Evolutionary conservation across 2,797 vertebrate species (phyloP).

Genomic region (Lepus townsendii): DNA sequence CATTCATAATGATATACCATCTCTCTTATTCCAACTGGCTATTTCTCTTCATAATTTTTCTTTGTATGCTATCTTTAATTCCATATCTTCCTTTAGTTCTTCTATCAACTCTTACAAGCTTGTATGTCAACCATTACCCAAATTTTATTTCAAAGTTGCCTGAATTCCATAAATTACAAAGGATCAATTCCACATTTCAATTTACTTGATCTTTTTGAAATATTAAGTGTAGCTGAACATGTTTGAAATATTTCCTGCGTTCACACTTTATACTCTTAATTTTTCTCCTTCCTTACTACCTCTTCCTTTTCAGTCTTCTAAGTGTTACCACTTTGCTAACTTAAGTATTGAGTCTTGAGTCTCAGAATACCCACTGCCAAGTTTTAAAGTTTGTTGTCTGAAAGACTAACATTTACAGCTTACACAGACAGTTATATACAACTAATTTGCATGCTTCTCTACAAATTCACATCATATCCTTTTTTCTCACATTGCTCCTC

Average conservation of each 20-base stretch:
- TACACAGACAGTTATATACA: background rate
- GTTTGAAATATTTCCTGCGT: background rate
- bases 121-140: background rate
- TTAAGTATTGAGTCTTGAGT: background rate
- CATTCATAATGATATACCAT: background rate
- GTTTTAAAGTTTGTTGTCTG: background rate
- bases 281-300: background rate
- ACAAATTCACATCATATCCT: background rate
- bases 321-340: background rate
- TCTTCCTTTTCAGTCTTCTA: background rate
- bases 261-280: background rate
- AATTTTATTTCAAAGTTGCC: slow-evolving; percentile 22
- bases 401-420: background rate
- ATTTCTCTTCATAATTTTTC: background rate
- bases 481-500: background rate
- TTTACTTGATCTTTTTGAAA: background rate
- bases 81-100: background rate
- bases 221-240: background rate
- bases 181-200: background rate
- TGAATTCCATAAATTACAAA: background rate
- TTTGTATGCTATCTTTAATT: background rate
- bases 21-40: background rate
- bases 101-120: background rate
- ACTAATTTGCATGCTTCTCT: background rate
- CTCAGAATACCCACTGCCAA: background rate